Evolutionary conservation across 2,113 vertebrate species (phyloP), one percentile per base, ranked within the genome.

Genomic region (Tichodroma muraria): DNA sequence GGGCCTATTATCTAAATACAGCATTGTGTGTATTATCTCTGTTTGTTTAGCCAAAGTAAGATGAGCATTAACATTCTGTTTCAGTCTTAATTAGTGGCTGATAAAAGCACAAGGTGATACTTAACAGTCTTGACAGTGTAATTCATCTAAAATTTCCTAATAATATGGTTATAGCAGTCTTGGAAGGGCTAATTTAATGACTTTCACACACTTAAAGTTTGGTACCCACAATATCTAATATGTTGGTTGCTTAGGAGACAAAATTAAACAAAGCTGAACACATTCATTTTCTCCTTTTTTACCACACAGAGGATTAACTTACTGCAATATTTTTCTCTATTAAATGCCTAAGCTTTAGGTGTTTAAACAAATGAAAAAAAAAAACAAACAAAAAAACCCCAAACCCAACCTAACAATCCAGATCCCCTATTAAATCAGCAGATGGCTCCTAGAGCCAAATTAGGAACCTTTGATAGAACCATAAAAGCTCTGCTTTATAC

Each of bases 81-180:
- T 96, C 90, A 79, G 76, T 92, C 83, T 92, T 96, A 96, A 96
- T 96, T 96, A 94, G 85, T 42, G 70, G 70, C 85, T 96, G 92
- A 93, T 95, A 96, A 95, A 97, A 96, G 90, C 92, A 84, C 92
- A 93, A 95, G 93, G 87, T 96, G 93, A 95, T 92, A 90, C 40
- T 95, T 93, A 93, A 65, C 56, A 82, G 85, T 40, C 92, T 87
- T 94, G 93, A 83, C 93, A 95, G 70, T 89, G 89, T 92, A 94
- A 94, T 95, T 95, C 84, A 92, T 93, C 95, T 95, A 80, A 94
- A 93, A 90, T 90, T 95, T 88, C 88, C 60, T 94, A 94, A 94
- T 96, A 89, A 95, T 94, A 93, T 3, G 28, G 86, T 92, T 85
- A 59, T 37, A 73, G 88, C 77, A 89, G 72, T 57, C 87, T 88